Evolutionary conservation across 2,113 vertebrate species (phyloP), one percentile per base, ranked within the genome.

Genomic region (Sinocyclocheilus anophthalmus): DNA sequence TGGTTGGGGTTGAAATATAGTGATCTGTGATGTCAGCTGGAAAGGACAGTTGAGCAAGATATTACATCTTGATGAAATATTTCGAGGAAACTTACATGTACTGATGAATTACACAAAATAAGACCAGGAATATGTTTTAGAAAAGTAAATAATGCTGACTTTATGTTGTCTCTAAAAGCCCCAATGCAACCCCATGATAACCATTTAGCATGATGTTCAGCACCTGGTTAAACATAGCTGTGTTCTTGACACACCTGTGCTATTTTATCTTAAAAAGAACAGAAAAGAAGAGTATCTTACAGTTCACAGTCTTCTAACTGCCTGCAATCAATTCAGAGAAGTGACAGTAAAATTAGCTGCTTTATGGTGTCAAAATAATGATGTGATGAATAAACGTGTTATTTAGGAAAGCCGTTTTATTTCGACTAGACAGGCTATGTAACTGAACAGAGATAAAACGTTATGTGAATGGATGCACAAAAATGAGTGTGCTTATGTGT

Each of bases 271-370:
- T 45, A 11, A 39, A 76, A 30, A 77, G 24, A 61, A 22, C 18
- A 39, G 22, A 80, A 24, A 18, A 50, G 4, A 83, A 5, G 24
- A 55, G 65, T n/a, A 67, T 81, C 61, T 69, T 63, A 48, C 45
- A 83, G 42, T 72, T 69, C 39, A 42, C 42, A 83, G 42, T 70
- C 26, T 72, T 72, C 20, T 81, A 65, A 81, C 50, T 67, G 42
- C 80, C 59, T 50, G 39, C n/a, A 69, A 48, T 50, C 14, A 11
- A 42, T 67, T 67, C n/a, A 67, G 24, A 50, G 59, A 81, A 30
- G 78, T 45, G 80, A 69, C 80, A 33, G 50, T 11, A 78, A 78
- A 53, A 78, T 78, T 20, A 30, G n/a, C 75, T 30, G 48, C 24
- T 55, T 48, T 55, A n/a, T 50, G n/a, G 73, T 26, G 73, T 50